Evolutionary conservation across 2,797 vertebrate species (phyloP).

Genomic region (Spinus olivaceus): DNA sequence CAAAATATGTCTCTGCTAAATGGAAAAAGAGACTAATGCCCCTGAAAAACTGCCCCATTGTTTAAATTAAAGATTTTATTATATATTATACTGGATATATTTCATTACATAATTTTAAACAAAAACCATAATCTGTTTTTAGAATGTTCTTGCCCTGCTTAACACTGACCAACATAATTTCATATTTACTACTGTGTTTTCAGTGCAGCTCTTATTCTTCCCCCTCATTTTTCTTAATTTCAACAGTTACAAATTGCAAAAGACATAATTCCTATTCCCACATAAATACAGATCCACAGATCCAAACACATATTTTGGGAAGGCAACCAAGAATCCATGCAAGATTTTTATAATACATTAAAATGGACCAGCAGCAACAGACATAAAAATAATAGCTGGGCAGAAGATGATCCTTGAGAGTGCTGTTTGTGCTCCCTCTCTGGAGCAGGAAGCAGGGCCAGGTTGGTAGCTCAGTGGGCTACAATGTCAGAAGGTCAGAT

Average conservation of each 20-base stretch:
- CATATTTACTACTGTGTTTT: background rate
- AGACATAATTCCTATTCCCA: background rate
- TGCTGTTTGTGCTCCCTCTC: background rate
- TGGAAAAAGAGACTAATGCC: background rate
- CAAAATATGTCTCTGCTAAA: background rate
- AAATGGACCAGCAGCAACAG: background rate
- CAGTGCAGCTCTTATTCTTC: background rate
- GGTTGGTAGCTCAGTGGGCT: slow-evolving; percentile 31
- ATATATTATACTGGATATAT: background rate
- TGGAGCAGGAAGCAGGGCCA: slow-evolving; percentile 25
- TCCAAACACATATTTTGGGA: background rate
- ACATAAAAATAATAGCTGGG: background rate
- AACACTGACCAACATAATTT: background rate
- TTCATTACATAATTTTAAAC: background rate
- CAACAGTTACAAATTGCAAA: background rate
- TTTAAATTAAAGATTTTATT: background rate
- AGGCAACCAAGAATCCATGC: background rate
- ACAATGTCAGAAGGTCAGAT: slow-evolving; percentile 59
- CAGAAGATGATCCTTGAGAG: background rate
- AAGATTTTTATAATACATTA: background rate
- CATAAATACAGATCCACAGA: background rate
- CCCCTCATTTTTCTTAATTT: background rate
- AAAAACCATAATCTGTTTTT: background rate
- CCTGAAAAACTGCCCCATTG: background rate
- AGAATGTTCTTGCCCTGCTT: background rate